Conservation (phyloP, 2,113 vertebrate genomes). For the Brienomyrus longianalis region DNA sequence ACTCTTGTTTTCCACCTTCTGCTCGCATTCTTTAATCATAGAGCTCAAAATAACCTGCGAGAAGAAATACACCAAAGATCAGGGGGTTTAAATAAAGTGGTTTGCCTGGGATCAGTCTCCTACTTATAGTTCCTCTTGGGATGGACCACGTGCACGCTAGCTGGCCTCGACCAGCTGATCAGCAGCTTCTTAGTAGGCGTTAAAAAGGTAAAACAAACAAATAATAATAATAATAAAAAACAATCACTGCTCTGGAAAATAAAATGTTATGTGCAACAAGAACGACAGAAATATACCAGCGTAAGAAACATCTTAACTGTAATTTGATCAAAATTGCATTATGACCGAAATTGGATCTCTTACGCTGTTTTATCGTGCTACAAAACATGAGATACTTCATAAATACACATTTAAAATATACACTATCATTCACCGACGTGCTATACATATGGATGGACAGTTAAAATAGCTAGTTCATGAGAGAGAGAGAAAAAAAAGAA, state of each 20-base stretch:
- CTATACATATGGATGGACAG: background rate
- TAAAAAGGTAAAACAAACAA: slow-evolving; percentile 29
- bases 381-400: background rate
- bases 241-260: background rate
- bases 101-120: background rate
- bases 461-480: background rate
- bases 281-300: background rate
- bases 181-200: slow-evolving; percentile 52
- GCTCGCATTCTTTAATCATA: slow-evolving; percentile 99
- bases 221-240: slow-evolving; percentile 20
- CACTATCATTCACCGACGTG: background rate
- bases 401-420: background rate
- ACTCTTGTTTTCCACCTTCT: slow-evolving; percentile 92
- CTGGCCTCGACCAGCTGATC: slow-evolving; percentile 28
- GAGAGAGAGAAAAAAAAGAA: background rate
- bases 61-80: slow-evolving; percentile 25
- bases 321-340: background rate
- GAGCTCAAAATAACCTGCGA: slow-evolving; percentile 92
- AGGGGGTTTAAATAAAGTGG: slow-evolving; percentile 12
- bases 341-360: background rate
- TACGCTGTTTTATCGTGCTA: background rate
- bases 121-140: slow-evolving; percentile 1
- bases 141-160: background rate
- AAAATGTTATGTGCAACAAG: background rate
- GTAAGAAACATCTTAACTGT: background rate